A percentile compares a stretch with the other conserved stretches of the same genome.
phyloP scores from a whole-genome alignment of 2,888 invertebrate genomes.

The Mechanitis mazaeus region DNA sequence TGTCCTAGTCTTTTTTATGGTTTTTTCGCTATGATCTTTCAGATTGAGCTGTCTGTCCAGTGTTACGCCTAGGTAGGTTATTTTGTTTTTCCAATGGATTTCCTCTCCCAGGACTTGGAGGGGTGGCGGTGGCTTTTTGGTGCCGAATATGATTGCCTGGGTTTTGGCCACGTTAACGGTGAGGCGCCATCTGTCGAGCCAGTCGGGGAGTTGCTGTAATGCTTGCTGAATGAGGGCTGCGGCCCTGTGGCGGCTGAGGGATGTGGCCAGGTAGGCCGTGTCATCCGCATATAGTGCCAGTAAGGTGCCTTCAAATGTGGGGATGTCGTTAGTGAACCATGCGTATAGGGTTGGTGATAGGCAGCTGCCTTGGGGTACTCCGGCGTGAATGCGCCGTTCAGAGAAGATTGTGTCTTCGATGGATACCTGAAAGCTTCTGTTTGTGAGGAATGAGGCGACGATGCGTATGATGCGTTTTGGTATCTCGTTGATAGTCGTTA shows the following conservation, averaged over 20 bases:
- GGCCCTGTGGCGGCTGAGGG: background rate
- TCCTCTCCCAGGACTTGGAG: background rate
- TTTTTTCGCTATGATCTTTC: background rate
- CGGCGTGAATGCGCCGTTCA: conserved; percentile 20
- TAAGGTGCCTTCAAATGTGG: conserved; percentile 4
- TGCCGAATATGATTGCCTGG: conserved; percentile 8
- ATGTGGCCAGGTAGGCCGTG: conserved; percentile 9
- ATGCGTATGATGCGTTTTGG: conserved; percentile 18
- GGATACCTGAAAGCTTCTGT: conserved; percentile 27
- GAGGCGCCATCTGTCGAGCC: conserved; percentile 14
- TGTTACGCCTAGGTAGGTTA: conserved; percentile 8
- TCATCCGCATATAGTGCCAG: conserved; percentile 24
- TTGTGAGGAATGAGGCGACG: conserved; percentile 27
- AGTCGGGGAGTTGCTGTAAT: conserved; percentile 10
- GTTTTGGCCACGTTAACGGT: conserved; percentile 19
- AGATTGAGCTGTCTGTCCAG: background rate
- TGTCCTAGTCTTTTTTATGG: background rate
- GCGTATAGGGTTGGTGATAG: conserved; percentile 26
- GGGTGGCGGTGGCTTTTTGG: background rate
- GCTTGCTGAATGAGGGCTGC: conserved; percentile 5
- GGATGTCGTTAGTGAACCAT: conserved; percentile 24
- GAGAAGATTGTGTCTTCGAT: conserved; percentile 18
- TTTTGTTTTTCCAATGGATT: background rate
- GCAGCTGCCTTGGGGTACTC: conserved; percentile 24
- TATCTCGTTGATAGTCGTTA: conserved; percentile 9